Evolutionary conservation across 2,113 vertebrate species (phyloP), one percentile per base, ranked within the genome.

Genomic region (Chascanopsetta lugubris): DNA sequence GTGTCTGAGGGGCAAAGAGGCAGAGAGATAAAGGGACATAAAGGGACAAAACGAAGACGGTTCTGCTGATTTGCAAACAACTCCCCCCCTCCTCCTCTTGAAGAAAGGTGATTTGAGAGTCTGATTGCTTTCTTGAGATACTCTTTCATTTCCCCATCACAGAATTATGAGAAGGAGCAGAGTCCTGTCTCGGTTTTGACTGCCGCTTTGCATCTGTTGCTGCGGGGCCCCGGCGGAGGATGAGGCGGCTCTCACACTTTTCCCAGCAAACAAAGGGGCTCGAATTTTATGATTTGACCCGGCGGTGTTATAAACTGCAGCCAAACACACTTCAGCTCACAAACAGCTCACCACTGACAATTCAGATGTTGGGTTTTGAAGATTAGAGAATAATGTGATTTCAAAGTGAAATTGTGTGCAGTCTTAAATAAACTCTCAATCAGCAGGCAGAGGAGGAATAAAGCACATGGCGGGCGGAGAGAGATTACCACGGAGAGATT

Each of bases 51-150:
- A 59, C 10, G 40, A 66, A 38, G 72, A 81, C 47, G 69, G 66
- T 74, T 77, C 62, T 80, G 65, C 72, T 82, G 72, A 84, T 76
- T 83, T 75, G 72, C 77, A 81, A 86, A 85, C 82, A 82, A 76
- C 66, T 46, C 61, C 48, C 56, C 63, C 25, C 20, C 9, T 8
- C 5, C 30, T 3, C 18, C 42, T 11, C 26, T 45, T 36, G 27
- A 62, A 78, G 69, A 84, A 79, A 81, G 80, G 72, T 89, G 77
- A 89, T 88, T 83, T 85, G 68, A 82, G 76, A 78, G 61, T 80
- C 74, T 86, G 87, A 90, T 88, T 86, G 83, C 83, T 83, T 89
- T 83, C 61, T 82, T 49, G 76, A 87, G 84, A 82, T 69, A 63
- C 75, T 26, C 78, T 87, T 85, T 85, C 67, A 87, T 85, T 86